Evolutionary conservation across 64 coral and sea anemone species (phyloP).

Genomic region (Orbicella faveolata): DNA sequence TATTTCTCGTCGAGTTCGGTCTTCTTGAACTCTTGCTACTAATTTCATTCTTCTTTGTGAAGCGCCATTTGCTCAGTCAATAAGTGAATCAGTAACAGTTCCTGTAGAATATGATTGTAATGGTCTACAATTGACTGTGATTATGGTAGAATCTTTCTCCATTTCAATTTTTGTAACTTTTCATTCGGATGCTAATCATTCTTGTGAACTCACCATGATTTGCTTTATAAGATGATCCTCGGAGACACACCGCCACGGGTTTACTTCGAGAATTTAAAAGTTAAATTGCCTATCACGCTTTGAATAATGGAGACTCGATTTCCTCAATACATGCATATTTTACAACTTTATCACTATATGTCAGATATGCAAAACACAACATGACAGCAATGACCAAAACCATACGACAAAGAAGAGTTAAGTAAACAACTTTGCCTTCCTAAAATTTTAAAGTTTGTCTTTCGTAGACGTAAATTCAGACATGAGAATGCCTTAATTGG

Average conservation of each 20-base stretch:
- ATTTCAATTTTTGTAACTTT: neutral
- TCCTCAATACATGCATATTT: neutral
- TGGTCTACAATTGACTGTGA: neutral
- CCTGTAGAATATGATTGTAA: neutral
- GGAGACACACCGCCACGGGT: neutral
- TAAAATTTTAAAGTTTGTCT: constrained; percentile 10
- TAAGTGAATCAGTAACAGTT: too few relatives aligned
- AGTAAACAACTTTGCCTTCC: neutral
- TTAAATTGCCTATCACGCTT: neutral
- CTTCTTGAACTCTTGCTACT: too few relatives aligned
- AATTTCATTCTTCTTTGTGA: too few relatives aligned
- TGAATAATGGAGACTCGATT: neutral
- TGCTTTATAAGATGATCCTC: neutral
- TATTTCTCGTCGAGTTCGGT: too few relatives aligned
- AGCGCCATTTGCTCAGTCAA: too few relatives aligned
- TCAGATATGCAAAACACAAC: neutral
- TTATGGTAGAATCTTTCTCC: neutral
- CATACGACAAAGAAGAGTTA: neutral
- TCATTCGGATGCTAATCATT: neutral
- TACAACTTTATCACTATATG: neutral
- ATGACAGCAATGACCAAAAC: neutral
- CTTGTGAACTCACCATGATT: neutral
- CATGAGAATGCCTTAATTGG: neutral
- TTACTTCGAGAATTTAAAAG: neutral
- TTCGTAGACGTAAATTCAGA: neutral